These are phyloP conservation scores for Cephalopachus bancanus DNA, from an alignment of 2,797 vertebrate species.

Conservation along the genomic window DNA sequence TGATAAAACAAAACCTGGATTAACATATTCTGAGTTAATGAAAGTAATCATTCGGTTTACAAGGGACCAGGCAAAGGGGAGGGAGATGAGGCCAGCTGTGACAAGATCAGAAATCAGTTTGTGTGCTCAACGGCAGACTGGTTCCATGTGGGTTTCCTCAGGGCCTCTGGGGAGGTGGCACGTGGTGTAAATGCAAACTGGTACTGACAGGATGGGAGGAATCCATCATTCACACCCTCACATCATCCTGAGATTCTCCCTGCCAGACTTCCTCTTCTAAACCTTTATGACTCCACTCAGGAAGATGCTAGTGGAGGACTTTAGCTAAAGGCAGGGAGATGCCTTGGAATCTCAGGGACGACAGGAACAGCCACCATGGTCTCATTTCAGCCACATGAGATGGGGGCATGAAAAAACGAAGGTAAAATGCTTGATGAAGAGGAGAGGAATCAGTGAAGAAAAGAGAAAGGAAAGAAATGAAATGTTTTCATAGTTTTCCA, in stretches of 20 bases:
- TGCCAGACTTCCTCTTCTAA: neutral
- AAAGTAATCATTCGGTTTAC: neutral
- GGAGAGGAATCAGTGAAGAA: neutral
- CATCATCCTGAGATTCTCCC: neutral
- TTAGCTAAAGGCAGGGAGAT: neutral
- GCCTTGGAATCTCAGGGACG: neutral
- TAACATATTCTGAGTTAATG: slow-evolving; percentile 20
- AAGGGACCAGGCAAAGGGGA: neutral
- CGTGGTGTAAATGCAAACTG: neutral
- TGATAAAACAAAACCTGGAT: slow-evolving; percentile 25
- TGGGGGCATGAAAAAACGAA: no score
- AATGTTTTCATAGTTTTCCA: neutral
- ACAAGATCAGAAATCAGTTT: accelerated
- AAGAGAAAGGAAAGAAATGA: neutral
- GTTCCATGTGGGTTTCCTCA: neutral
- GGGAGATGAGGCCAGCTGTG: no score
- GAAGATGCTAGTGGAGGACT: neutral
- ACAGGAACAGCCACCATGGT: neutral
- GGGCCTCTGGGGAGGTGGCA: accelerated
- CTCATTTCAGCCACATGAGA: neutral
- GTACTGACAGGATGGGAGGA: neutral
- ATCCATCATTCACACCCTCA: neutral
- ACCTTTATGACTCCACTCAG: neutral
- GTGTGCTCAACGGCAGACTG: accelerated
- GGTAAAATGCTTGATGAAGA: no score